These are phyloP conservation scores for Pangasius mekongensis DNA, from an alignment of 2,797 vertebrate species.

Conservation along the genomic window DNA sequence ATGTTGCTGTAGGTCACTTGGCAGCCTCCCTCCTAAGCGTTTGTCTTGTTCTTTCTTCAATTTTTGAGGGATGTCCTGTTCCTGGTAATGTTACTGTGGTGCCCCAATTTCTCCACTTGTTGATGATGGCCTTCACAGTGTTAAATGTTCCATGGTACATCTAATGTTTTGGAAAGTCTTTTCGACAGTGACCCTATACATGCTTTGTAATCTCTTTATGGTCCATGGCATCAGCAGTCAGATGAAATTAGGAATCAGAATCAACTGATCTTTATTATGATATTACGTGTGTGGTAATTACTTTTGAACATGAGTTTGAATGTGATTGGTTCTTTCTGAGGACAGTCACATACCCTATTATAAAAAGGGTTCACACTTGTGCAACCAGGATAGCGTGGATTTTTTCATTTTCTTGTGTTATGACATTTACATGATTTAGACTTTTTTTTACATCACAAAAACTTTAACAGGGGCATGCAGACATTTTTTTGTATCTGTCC, in stretches of 20 bases:
- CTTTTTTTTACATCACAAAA: not conserved
- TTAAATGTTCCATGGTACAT: not conserved
- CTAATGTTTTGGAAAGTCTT: not conserved
- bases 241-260: not conserved
- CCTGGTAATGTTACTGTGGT: not conserved
- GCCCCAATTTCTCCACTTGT: not conserved
- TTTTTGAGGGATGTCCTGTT: not conserved
- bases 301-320: not conserved
- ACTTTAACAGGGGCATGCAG: not conserved
- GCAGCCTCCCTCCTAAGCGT: not conserved
- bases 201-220: not conserved
- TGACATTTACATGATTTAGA: no score
- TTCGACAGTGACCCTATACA: not conserved
- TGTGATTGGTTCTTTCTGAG: not conserved
- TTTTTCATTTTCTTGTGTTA: not conserved
- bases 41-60: not conserved
- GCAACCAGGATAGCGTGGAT: not conserved
- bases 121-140: slow-evolving; percentile 4
- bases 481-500: not conserved
- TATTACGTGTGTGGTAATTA: not conserved
- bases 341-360: not conserved
- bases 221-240: not conserved
- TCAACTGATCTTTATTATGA: not conserved
- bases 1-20: not conserved
- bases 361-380: not conserved